phyloP scores from a whole-genome alignment of 1,140 invertebrate genomes.

The Drosophila seguyi region DNA sequence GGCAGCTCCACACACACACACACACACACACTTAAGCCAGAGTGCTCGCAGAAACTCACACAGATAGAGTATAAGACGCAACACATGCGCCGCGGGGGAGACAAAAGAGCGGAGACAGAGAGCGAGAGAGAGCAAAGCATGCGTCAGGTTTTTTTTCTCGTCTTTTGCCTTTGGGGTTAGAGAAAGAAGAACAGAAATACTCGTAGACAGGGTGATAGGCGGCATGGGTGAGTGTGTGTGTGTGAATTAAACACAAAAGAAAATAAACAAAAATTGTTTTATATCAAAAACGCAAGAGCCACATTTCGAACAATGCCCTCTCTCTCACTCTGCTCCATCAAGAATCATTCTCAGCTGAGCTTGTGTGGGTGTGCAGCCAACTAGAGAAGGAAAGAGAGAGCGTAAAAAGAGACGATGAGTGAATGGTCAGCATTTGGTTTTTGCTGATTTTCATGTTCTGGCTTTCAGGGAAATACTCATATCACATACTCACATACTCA shows the following conservation, averaged over 20 bases:
- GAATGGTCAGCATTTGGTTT: conserved; percentile 42
- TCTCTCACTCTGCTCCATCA: conserved; percentile 7
- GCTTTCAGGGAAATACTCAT: conserved; percentile 25
- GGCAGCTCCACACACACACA: conserved; percentile 54
- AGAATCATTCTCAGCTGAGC: conserved; percentile 58
- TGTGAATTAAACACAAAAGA: conserved; percentile 60
- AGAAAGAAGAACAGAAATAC: conserved; percentile 56
- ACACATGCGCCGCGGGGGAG: conserved; percentile 63
- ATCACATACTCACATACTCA: conserved; percentile 9
- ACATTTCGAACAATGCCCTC: conserved; percentile 8
- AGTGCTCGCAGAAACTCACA: conserved; percentile 15
- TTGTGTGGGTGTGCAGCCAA: conserved; percentile 33
- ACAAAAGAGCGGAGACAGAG: conserved; percentile 10
- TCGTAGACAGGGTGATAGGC: conserved; percentile 15
- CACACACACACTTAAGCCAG: conserved; percentile 27
- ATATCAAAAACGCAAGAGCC: conserved; percentile 49
- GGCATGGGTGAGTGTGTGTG: conserved; percentile 3
- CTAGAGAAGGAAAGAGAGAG: neutral
- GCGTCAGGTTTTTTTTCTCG: conserved; percentile 9
- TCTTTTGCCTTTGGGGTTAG: conserved; percentile 26
- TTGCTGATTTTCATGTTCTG: conserved; percentile 23
- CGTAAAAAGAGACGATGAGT: conserved; percentile 9
- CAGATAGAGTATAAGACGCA: conserved; percentile 35
- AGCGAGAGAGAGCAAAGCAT: conserved; percentile 32
- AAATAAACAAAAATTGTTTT: conserved; percentile 74